A percentile compares a stretch with the other conserved stretches of the same genome.
phyloP scores from a whole-genome alignment of 2,888 invertebrate species.

The Gastrophysa polygoni region DNA sequence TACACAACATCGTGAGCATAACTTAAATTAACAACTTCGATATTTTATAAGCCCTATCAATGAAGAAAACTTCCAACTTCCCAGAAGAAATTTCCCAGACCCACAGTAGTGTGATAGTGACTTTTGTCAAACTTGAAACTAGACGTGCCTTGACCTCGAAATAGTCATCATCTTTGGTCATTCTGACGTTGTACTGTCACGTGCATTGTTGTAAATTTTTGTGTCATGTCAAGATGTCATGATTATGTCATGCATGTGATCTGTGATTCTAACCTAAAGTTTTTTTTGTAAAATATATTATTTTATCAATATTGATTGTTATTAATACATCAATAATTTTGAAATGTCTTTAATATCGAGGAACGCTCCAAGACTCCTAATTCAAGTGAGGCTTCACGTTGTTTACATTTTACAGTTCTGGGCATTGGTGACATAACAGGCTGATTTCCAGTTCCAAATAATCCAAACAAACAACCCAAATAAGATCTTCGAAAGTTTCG shows the following conservation, averaged over 20 bases:
- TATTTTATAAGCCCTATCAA: too few species aligned
- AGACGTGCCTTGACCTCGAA: too few species aligned
- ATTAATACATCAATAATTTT: not conserved
- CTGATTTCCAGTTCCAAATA: too few species aligned
- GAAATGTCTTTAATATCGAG: slow-evolving; percentile 32
- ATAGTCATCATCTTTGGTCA: too few species aligned
- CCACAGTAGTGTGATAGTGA: too few species aligned
- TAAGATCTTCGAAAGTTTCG: too few species aligned
- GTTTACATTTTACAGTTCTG: slow-evolving; percentile 19
- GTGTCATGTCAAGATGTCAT: not conserved
- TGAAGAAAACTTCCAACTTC: too few species aligned
- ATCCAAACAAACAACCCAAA: too few species aligned
- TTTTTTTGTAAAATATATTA: not conserved
- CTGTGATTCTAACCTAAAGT: not conserved
- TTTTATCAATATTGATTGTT: not conserved
- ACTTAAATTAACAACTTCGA: too few species aligned
- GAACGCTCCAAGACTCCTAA: slow-evolving; percentile 30
- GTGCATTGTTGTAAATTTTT: not conserved
- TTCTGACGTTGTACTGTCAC: not conserved
- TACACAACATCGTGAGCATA: too few species aligned
- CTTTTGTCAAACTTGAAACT: too few species aligned
- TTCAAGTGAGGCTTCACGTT: slow-evolving; percentile 26
- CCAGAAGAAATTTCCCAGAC: too few species aligned
- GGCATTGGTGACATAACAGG: slow-evolving; percentile 24
- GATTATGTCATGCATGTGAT: not conserved